Evolutionary conservation across 1,140 invertebrate species (phyloP), one percentile per base, ranked within the genome.

Genomic region (Mactra quadrangularis): DNA sequence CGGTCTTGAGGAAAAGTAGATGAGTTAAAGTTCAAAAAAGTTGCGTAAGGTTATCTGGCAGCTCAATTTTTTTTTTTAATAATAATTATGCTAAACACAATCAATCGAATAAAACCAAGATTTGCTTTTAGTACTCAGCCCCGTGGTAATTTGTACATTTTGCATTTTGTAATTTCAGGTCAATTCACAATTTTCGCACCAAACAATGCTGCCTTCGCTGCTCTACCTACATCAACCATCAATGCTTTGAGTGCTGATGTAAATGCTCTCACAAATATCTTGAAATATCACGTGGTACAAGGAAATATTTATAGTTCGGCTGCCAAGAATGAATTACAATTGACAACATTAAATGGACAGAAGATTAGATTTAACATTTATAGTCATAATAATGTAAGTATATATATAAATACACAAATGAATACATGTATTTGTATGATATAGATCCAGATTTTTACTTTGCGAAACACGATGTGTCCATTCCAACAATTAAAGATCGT

Each of bases 101-200:
- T n/a, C n/a, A n/a, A n/a, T n/a, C n/a, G n/a, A n/a, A n/a, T n/a
- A n/a, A n/a, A n/a, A n/a, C n/a, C n/a, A n/a, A n/a, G n/a, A n/a
- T n/a, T n/a, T n/a, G n/a, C n/a, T n/a, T n/a, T n/a, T n/a, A n/a
- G n/a, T n/a, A n/a, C n/a, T n/a, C n/a, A n/a, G n/a, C n/a, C n/a
- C n/a, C n/a, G n/a, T n/a, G n/a, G n/a, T n/a, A n/a, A n/a, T n/a
- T n/a, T n/a, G n/a, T n/a, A n/a, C n/a, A n/a, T n/a, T n/a, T n/a
- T n/a, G n/a, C n/a, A 50, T n/a, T 11, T 50, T 50, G 11, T 50
- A 50, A 13, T 78, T 45, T 9, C 76, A 84, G 93, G 93, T 2
- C 90, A 96, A 0, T 96, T 96, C 91, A 97, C 96, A 0, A 94
- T 97, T n/a, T 97, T 97, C 89, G 96, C 96, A 4, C 97, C 97